A percentile compares a stretch with the other conserved stretches of the same genome.
phyloP scores from a whole-genome alignment of 2,797 vertebrate species.

The Kryptolebias ocellatus region DNA sequence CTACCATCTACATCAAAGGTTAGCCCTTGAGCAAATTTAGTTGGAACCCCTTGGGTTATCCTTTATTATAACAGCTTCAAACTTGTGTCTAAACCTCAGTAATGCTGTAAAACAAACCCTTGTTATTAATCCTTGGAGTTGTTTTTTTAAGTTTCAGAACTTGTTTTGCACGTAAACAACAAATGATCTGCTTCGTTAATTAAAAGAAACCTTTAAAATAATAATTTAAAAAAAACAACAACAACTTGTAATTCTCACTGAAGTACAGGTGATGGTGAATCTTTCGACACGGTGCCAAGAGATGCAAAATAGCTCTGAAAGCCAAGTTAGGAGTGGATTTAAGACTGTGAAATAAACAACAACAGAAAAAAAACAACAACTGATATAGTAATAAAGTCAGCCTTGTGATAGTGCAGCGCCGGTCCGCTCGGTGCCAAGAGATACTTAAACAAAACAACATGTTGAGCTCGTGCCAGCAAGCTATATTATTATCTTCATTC shows the following conservation, averaged over 20 bases:
- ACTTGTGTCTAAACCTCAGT: neutral
- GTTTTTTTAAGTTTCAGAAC: neutral
- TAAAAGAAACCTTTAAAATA: too few species aligned
- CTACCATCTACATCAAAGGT: too few species aligned
- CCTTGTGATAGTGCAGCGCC: constrained; percentile 25
- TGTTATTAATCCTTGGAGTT: too few species aligned
- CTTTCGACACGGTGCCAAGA: neutral
- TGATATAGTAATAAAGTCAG: constrained; percentile 29
- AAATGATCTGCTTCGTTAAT: neutral
- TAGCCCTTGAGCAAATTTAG: too few species aligned
- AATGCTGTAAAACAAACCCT: neutral
- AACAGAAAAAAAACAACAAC: constrained; percentile 5
- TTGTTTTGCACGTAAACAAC: neutral
- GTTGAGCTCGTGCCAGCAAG: constrained; percentile 57
- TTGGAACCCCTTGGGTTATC: neutral
- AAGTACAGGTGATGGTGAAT: neutral
- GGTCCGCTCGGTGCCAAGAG: constrained; percentile 45
- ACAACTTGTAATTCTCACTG: neutral
- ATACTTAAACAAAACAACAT: constrained; percentile 67
- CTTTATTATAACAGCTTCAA: neutral
- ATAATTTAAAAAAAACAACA: too few species aligned
- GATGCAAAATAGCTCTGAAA: neutral
- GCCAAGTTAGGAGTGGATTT: constrained; percentile 7
- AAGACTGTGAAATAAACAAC: constrained; percentile 43
- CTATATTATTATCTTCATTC: constrained; percentile 67